phyloP scores from a whole-genome alignment of 2,113 vertebrate genomes.

The Scortum barcoo region DNA sequence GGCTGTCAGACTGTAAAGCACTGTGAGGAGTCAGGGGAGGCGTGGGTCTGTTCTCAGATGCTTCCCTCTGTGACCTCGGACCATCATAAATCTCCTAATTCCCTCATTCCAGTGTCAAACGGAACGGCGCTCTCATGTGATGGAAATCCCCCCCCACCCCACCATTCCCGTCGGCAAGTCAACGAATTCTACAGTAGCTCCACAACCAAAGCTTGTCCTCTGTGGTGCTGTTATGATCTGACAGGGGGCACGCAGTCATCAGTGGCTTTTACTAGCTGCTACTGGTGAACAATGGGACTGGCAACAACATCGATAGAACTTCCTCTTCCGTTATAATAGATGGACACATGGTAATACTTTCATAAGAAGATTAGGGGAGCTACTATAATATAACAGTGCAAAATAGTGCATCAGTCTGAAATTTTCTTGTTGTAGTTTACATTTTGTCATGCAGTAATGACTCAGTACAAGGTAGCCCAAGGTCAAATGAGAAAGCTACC shows the following conservation, averaged over 20 bases:
- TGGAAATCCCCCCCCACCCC: conserved; percentile 74
- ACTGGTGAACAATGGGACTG: background rate
- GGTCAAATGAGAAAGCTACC: background rate
- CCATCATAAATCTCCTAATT: conserved; percentile 80
- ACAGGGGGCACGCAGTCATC: conserved; percentile 7
- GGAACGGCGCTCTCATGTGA: conserved; percentile 62
- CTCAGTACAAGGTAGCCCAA: background rate
- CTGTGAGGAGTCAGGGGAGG: conserved; percentile 68
- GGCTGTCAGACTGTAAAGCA: conserved; percentile 75
- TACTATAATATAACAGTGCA: background rate
- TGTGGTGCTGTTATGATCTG: conserved; percentile 13
- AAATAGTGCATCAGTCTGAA: background rate
- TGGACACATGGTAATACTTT: no score
- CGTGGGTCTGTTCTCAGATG: conserved; percentile 64
- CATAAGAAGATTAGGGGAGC: background rate
- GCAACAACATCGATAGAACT: background rate
- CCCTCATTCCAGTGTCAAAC: conserved; percentile 79
- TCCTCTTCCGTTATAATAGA: background rate
- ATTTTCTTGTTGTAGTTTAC: background rate
- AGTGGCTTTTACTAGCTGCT: background rate
- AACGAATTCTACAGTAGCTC: conserved; percentile 59
- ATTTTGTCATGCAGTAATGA: background rate
- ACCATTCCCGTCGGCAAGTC: conserved; percentile 22
- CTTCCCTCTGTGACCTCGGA: conserved; percentile 72
- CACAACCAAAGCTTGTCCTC: conserved; percentile 16